A percentile compares a stretch with the other conserved stretches of the same genome.
Conservation (phyloP, 2,888 invertebrate species). For the Limenitis camilla region DNA sequence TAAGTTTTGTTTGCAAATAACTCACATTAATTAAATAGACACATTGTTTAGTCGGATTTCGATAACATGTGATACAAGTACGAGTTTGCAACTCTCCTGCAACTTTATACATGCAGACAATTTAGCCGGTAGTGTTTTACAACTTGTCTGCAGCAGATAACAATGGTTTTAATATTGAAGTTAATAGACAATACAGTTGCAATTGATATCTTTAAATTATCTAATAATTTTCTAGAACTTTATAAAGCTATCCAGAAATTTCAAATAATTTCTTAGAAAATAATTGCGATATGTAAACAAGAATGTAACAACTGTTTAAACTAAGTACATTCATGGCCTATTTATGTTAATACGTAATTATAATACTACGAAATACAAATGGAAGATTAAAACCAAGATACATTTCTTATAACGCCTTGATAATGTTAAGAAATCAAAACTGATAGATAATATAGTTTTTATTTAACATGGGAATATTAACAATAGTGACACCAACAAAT, state of each 20-base stretch:
- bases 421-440: too few species aligned
- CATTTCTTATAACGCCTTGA: too few species aligned
- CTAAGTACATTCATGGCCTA: neutral
- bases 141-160: neutral
- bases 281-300: neutral
- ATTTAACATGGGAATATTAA: too few species aligned
- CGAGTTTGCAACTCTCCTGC: neutral
- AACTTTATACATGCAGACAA: neutral
- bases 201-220: neutral
- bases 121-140: neutral
- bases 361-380: too few species aligned
- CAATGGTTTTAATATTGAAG: neutral
- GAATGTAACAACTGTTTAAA: neutral
- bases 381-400: too few species aligned
- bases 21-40: neutral
- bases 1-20: too few species aligned
- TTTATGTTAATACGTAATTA: neutral
- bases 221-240: neutral
- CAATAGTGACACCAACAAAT: too few species aligned
- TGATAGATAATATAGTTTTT: too few species aligned
- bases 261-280: too few species aligned
- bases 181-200: too few species aligned
- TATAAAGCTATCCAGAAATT: too few species aligned
- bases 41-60: neutral
- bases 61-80: neutral